A percentile compares a stretch with the other conserved stretches of the same genome.
Evolutionary conservation across 2,113 vertebrate species (phyloP).

Genomic region (Nannobrachium achirus): DNA sequence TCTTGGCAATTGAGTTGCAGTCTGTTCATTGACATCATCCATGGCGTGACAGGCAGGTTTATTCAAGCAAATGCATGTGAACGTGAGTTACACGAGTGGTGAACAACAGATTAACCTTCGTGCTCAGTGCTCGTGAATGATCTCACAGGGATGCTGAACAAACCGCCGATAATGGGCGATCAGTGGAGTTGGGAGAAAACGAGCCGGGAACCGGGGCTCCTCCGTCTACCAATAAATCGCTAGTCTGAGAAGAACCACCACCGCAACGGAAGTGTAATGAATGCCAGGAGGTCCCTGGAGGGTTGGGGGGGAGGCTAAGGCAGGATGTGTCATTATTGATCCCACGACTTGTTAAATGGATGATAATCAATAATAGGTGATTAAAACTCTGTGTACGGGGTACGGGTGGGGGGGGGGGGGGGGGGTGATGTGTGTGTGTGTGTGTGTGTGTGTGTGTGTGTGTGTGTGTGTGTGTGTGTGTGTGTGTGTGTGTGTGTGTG

Average conservation of each 20-base stretch:
- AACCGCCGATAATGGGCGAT: constrained; percentile 23
- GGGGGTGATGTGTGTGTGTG: too few relatives aligned
- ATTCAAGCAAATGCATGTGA: too few relatives aligned
- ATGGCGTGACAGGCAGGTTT: too few relatives aligned
- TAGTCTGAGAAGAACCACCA: neutral
- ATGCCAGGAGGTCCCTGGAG: neutral
- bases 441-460: too few relatives aligned
- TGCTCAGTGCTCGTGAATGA: neutral
- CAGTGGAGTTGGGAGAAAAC: neutral
- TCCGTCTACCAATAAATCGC: neutral
- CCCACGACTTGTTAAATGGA: constrained; percentile 15
- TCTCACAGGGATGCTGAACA: neutral
- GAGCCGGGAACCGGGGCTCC: neutral
- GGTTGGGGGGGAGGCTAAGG: constrained; percentile 1
- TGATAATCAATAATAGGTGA: constrained; percentile 15
- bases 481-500: too few relatives aligned
- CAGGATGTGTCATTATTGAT: constrained; percentile 24
- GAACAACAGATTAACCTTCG: too few relatives aligned
- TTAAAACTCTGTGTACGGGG: neutral
- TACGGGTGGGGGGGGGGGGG: too few relatives aligned
- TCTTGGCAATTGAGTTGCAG: too few relatives aligned
- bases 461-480: too few relatives aligned
- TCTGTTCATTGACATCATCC: too few relatives aligned
- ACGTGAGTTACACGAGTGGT: too few relatives aligned
- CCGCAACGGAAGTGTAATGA: neutral